A percentile compares a stretch with the other conserved stretches of the same genome.
These are phyloP conservation scores for Lasioglossum vierecki DNA, from an alignment of 2,888 invertebrate species.

Conservation along the genomic window DNA sequence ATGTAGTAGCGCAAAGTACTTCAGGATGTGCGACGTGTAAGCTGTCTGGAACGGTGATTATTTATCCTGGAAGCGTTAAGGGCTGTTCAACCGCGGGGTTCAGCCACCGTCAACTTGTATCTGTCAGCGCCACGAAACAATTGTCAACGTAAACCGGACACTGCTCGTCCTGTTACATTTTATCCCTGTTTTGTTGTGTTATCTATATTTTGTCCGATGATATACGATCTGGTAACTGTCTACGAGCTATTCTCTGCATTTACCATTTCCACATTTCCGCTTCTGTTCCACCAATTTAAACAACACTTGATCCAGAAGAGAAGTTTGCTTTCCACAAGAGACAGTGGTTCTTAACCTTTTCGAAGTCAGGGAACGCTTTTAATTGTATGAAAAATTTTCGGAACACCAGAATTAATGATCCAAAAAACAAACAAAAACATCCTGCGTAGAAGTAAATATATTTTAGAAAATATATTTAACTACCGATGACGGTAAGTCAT, in stretches of 20 bases:
- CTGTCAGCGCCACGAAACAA: slow-evolving; percentile 13
- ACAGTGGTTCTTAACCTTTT: no score
- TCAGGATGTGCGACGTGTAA: slow-evolving; percentile 5
- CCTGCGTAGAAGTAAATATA: no score
- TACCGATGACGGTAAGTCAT: no score
- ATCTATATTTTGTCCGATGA: neutral
- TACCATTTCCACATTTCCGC: neutral
- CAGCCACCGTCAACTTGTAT: neutral
- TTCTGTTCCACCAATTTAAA: neutral
- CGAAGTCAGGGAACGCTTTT: no score
- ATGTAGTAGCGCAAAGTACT: neutral
- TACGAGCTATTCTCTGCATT: neutral
- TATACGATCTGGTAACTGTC: neutral
- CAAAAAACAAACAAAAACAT: no score
- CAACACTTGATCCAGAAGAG: neutral
- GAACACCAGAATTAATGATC: no score
- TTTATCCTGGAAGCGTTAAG: slow-evolving; percentile 8
- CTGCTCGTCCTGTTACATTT: neutral
- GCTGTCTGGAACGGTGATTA: slow-evolving; percentile 6
- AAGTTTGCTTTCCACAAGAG: no score
- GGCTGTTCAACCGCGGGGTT: neutral
- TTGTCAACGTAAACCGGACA: slow-evolving; percentile 3
- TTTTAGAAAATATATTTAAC: no score
- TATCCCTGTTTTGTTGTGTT: neutral
- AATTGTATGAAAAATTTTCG: no score